Base-by-base conservation (phyloP, 2,888 invertebrate genomes). In the Calliphora vomitoria region DNA sequence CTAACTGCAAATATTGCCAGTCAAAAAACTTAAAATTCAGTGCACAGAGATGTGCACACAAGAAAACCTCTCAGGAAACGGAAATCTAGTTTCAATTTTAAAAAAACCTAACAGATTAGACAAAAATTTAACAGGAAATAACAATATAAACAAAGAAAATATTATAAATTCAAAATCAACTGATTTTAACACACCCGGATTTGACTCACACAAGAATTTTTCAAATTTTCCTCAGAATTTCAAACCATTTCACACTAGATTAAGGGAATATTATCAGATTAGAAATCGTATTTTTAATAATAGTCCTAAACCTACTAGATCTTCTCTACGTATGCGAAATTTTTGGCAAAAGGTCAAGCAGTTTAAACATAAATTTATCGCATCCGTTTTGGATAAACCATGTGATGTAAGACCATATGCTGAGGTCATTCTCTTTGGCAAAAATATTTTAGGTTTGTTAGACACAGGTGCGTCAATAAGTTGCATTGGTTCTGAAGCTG, bases 321-420 rank as follows among this genome's bases (percentile, higher is more conserved):
- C 74, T 15, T 8, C 71, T 4, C 3, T 18, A n/a, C 53, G 85
- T 8, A 55, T 86, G 10, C 38, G 62, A 1, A 38, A 41, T n/a
- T 82, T 84, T 55, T 82, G 83, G 79, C 8, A 60, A 44, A 68
- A 62, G 5, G 64, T 86, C 4, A 79, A 58, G 41, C n/a, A 10
- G 13, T 25, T 72, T 25, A 66, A 68, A 13, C 74, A 66, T 8
- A 72, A 76, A 3, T 41, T 82, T 15, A 35, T 62, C 2, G 25
- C 18, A n/a, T 35, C 82, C 6, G 25, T 82, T 44, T 41, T 64
- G n/a, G 41, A 64, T 55, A 72, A 50, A n/a, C 60, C 79, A 4
- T 25, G 60, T 11, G 86, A 88, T 71, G 58, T 86, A 13, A 55
- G 82, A n/a, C 88, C 86, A 8, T 88, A 84, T 62, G 62, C 79